A percentile compares a stretch with the other conserved stretches of the same genome.
These are phyloP conservation scores for Hoplostethus atlanticus DNA, from an alignment of 2,797 vertebrate species.

Conservation along the genomic window DNA sequence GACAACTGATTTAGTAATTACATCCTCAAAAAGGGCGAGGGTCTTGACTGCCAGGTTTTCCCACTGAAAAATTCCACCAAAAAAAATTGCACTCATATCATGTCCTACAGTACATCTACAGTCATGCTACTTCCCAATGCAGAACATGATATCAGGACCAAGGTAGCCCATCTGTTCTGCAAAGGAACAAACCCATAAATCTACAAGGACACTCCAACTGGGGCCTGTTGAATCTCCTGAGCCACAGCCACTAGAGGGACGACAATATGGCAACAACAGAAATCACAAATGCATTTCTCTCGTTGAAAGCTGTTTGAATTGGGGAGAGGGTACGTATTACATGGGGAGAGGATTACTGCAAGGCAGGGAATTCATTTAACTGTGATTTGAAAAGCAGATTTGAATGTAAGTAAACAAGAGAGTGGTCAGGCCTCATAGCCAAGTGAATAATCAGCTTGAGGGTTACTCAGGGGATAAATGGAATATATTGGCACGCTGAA, in stretches of 20 bases:
- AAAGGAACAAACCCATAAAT: slow-evolving; percentile 24
- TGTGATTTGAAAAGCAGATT: slow-evolving; percentile 67
- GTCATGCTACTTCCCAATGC: slow-evolving; percentile 12
- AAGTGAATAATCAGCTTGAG: slow-evolving; percentile 43
- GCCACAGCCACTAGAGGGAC: slow-evolving; percentile 33
- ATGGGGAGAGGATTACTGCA: slow-evolving; percentile 57
- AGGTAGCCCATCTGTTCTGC: neutral
- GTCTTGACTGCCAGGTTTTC: too few species aligned
- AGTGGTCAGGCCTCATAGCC: slow-evolving; percentile 28
- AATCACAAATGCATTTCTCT: slow-evolving; percentile 17
- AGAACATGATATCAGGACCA: neutral
- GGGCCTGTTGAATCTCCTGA: slow-evolving; percentile 47
- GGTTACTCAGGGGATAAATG: neutral
- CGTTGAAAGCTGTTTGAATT: slow-evolving; percentile 65
- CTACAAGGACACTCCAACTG: slow-evolving; percentile 10
- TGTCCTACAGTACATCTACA: neutral
- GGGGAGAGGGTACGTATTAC: slow-evolving; percentile 46
- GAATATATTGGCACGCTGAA: slow-evolving; percentile 1
- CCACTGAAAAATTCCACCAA: too few species aligned
- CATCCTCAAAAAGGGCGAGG: neutral
- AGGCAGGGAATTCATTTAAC: slow-evolving; percentile 49
- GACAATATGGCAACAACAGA: slow-evolving; percentile 45
- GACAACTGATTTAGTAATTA: neutral
- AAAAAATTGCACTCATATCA: neutral
- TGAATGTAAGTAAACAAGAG: slow-evolving; percentile 53